Evolutionary conservation across 2,113 vertebrate species (phyloP), one percentile per base, ranked within the genome.

Genomic region (Lichenostomus cassidix): DNA sequence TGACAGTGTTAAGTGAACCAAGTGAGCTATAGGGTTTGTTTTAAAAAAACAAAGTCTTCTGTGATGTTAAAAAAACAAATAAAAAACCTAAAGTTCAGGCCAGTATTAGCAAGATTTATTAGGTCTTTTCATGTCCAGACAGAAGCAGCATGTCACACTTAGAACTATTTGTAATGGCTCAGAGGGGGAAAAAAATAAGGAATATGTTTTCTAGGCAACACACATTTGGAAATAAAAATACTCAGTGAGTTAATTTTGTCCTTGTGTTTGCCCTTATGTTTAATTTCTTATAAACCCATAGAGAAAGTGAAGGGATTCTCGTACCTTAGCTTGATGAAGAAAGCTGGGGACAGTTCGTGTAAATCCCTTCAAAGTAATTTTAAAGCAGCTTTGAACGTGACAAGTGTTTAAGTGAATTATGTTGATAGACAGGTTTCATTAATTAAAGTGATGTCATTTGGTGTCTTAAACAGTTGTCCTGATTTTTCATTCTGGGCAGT

Each of bases 301-400:
- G 12, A 68, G 86, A 90, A 95, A 93, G 83, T 87, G 90, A 93
- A 92, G 88, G 41, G 53, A 62, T 92, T 96, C 37, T 14, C 41
- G 18, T 80, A 56, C 64, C 28, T 86, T 59, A 64, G 44, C 68
- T 91, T 83, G 56, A 87, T 84, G 63, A 70, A 83, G 64, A 91
- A 94, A 84, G 58, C 73, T 71, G 67, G 41, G 56, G 74, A 68
- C 79, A 77, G 56, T 78, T 78, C 35, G 1, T 44, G 7, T 87
- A 92, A 96, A 93, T 90, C 79, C 52, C 22, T 96, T 89, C 85
- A 73, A 75, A 62, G 85, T 86, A 68, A 96, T 94, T 95, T 94
- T 92, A 93, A 93, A 97, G 86, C 52, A 89, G 76, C 88, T 96
- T 93, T 96, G 80, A 93, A 96, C 2, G 21, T 95, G 93, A 96